phyloP scores from a whole-genome alignment of 2,888 invertebrate genomes.

The Morpho helenor region DNA sequence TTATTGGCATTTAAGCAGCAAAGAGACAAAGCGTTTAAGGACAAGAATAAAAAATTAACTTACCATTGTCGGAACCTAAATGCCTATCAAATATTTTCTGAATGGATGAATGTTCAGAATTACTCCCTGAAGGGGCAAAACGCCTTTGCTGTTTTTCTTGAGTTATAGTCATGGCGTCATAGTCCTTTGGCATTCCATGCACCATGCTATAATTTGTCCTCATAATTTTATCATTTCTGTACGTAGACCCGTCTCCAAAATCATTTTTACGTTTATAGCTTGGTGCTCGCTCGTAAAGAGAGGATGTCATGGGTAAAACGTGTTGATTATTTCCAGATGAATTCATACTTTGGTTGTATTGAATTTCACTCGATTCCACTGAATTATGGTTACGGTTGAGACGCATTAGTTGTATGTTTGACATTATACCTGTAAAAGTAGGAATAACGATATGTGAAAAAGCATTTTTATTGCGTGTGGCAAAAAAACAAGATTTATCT shows the following conservation, averaged over 20 bases:
- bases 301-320: constrained; percentile 52
- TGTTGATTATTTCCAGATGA: constrained; percentile 46
- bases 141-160: constrained; percentile 56
- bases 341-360: constrained; percentile 54
- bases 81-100: constrained; percentile 65
- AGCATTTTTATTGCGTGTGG: no score
- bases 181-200: constrained; percentile 53
- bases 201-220: constrained; percentile 58
- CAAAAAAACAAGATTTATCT: no score
- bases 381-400: constrained; percentile 53
- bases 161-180: constrained; percentile 44
- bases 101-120: constrained; percentile 41
- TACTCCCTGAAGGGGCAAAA: constrained; percentile 51
- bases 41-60: constrained; percentile 35
- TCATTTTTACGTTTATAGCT: constrained; percentile 65
- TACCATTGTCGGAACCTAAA: constrained; percentile 66
- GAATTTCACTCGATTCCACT: constrained; percentile 64
- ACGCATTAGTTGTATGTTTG: constrained; percentile 59
- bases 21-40: constrained; percentile 21
- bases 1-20: constrained; percentile 32
- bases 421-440: constrained; percentile 52
- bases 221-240: constrained; percentile 68
- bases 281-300: constrained; percentile 60
- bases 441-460: background rate
- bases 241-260: constrained; percentile 57